Percentiles rank a stretch among this genome's conserved stretches.
These are phyloP conservation scores for Liasis olivaceus DNA, from an alignment of 2,797 vertebrate genomes.

Conservation along the genomic window DNA sequence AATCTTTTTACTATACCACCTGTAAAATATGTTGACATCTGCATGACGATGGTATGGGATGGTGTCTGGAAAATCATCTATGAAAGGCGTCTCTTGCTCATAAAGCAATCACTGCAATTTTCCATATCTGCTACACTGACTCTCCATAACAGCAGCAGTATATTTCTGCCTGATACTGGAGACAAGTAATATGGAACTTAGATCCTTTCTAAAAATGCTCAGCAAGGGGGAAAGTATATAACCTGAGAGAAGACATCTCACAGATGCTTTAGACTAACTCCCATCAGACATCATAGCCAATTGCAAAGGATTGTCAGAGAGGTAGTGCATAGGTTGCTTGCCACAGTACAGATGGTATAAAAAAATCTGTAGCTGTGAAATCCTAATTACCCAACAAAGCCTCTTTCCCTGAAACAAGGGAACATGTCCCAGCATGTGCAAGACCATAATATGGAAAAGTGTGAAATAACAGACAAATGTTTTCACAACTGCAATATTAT, in stretches of 20 bases:
- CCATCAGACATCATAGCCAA: background rate
- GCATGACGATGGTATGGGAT: background rate
- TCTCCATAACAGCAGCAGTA: background rate
- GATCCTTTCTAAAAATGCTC: background rate
- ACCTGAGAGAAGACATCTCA: background rate
- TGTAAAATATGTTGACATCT: background rate
- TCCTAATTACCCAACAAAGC: background rate
- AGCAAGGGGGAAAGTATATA: background rate
- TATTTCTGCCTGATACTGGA: conserved; percentile 1
- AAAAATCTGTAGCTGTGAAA: background rate
- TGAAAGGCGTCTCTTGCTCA: background rate
- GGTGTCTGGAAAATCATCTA: background rate
- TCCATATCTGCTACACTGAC: background rate
- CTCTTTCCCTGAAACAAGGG: background rate
- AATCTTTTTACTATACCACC: background rate
- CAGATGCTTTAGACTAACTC: background rate
- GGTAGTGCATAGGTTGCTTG: too few species aligned
- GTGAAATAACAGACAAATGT: background rate
- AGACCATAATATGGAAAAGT: conserved; percentile 17
- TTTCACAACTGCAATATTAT: background rate
- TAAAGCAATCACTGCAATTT: background rate
- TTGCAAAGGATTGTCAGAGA: background rate
- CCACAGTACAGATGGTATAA: background rate
- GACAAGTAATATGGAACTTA: background rate
- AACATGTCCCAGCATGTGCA: conserved; percentile 3